These are phyloP conservation scores for Lophotis ruficrista DNA, from an alignment of 2,113 vertebrate species.

Conservation along the genomic window DNA sequence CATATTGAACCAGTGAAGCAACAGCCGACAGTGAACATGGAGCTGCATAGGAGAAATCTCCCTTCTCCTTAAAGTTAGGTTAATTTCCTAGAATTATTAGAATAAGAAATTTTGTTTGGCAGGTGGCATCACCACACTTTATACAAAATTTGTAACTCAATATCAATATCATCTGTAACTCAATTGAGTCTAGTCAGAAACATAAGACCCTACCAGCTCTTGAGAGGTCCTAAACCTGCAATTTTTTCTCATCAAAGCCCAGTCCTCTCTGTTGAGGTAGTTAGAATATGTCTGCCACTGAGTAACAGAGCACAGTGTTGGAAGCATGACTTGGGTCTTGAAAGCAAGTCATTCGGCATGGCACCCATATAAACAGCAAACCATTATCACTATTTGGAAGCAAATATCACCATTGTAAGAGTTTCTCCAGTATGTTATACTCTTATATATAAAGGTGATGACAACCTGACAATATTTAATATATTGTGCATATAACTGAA, in stretches of 20 bases:
- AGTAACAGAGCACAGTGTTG: background rate
- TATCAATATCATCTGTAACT: no score
- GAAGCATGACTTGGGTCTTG: background rate
- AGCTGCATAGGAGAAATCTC: background rate
- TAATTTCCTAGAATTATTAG: background rate
- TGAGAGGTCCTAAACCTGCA: background rate
- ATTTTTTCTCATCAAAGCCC: background rate
- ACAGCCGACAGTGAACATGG: background rate
- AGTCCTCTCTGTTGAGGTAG: background rate
- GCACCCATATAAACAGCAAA: background rate
- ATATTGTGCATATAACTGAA: background rate
- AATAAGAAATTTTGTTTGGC: background rate
- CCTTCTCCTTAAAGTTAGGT: background rate
- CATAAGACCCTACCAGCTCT: background rate
- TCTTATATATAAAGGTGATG: background rate
- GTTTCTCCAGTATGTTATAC: background rate
- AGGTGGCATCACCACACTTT: background rate
- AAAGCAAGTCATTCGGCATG: background rate
- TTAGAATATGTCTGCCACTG: background rate
- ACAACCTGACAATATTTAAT: background rate
- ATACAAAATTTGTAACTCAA: background rate
- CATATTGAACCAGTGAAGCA: background rate
- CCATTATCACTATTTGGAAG: background rate
- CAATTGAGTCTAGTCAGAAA: background rate
- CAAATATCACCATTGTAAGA: background rate